These are phyloP conservation scores for Rhingia campestris DNA, from an alignment of 2,888 invertebrate genomes.

Conservation along the genomic window DNA sequence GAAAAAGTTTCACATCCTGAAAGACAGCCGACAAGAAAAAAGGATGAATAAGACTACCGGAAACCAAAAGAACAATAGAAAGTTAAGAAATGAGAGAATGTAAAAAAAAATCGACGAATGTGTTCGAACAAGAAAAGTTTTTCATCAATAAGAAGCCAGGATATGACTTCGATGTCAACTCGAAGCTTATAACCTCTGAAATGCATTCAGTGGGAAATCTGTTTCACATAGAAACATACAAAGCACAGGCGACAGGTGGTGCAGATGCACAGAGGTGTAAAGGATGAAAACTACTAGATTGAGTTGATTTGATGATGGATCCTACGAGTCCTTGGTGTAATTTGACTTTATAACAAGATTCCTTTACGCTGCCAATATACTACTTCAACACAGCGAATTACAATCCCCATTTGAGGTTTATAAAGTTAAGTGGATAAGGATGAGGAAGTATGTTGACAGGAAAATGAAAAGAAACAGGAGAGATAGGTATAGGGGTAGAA, in stretches of 20 bases:
- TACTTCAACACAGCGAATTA: slow-evolving; percentile 68
- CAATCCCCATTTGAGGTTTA: slow-evolving; percentile 72
- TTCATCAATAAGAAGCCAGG: slow-evolving; percentile 53
- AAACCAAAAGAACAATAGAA: slow-evolving; percentile 62
- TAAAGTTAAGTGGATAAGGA: slow-evolving; percentile 65
- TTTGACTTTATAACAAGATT: slow-evolving; percentile 74
- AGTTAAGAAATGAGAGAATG: slow-evolving; percentile 28
- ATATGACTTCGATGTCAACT: slow-evolving; percentile 70
- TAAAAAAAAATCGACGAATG: slow-evolving; percentile 6
- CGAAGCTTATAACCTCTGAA: slow-evolving; percentile 39
- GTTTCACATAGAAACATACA: slow-evolving; percentile 13
- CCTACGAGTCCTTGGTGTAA: slow-evolving; percentile 66
- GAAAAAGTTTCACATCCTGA: slow-evolving; percentile 57
- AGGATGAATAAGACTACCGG: slow-evolving; percentile 36
- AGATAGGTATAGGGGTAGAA: background rate
- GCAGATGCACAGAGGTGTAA: background rate
- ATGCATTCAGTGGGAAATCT: slow-evolving; percentile 30
- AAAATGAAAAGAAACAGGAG: background rate
- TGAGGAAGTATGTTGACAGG: slow-evolving; percentile 27
- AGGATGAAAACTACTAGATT: slow-evolving; percentile 35
- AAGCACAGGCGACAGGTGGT: background rate
- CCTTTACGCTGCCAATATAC: slow-evolving; percentile 67
- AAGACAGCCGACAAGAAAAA: slow-evolving; percentile 6
- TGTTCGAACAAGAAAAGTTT: slow-evolving; percentile 67
- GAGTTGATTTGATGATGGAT: slow-evolving; percentile 65